Evolutionary conservation across 2,888 invertebrate species (phyloP), one percentile per base, ranked within the genome.

Genomic region (Zaprionus lineosus): DNA sequence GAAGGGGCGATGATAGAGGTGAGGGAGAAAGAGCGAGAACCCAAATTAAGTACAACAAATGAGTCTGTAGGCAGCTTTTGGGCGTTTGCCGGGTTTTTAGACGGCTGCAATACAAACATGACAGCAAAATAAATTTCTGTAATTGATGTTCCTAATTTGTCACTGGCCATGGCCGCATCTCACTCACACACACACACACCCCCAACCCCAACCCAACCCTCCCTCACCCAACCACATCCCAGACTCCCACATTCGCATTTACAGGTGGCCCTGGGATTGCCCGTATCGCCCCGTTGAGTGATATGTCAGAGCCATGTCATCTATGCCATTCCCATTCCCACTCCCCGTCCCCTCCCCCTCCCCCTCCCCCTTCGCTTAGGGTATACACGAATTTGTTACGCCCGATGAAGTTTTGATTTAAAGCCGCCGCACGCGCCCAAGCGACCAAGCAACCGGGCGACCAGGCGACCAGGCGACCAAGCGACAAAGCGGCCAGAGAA

Each of bases 141-240:
- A 82, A 83, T 86, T 82, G 85, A 83, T 86, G 86, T 78, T 62
- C 67, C 86, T 82, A 83, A 86, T 83, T 83, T 86, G 83, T 83
- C 86, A 83, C 78, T 84, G 67, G 67, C 60, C 84, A 60, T 59
- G 65, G 76, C 73, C 76, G 72, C 75, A 60, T 74, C 72, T 75
- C 59, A 71, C 64, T 61, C 66, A 57, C 74, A n/a, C n/a, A n/a
- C n/a, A n/a, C n/a, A n/a, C n/a, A n/a, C n/a, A n/a, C n/a, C n/a
- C n/a, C n/a, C n/a, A n/a, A n/a, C n/a, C n/a, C n/a, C n/a, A n/a
- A n/a, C n/a, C n/a, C n/a, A n/a, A n/a, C n/a, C n/a, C n/a, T n/a
- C n/a, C n/a, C n/a, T n/a, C n/a, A n/a, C n/a, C n/a, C n/a, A n/a
- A n/a, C n/a, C n/a, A n/a, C n/a, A n/a, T n/a, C n/a, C n/a, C n/a